phyloP scores from a whole-genome alignment of 2,113 vertebrate species.

The Nothoprocta perdicaria region DNA sequence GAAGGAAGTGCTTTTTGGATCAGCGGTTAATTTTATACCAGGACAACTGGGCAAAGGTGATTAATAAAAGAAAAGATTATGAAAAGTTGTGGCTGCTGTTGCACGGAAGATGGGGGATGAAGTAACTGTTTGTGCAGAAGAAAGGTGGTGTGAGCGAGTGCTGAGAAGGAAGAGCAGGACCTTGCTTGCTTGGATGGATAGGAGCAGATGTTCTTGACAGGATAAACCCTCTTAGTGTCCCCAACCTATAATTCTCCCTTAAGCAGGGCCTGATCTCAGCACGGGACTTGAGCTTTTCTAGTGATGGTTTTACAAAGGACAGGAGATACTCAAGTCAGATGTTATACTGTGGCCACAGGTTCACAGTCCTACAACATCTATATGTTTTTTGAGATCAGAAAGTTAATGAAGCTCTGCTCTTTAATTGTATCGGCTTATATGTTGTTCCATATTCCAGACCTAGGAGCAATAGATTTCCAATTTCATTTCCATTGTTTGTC shows the following conservation, averaged over 20 bases:
- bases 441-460: neutral
- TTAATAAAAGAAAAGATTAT: neutral
- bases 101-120: neutral
- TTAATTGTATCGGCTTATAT: neutral
- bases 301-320: neutral
- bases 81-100: neutral
- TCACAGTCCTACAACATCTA: neutral
- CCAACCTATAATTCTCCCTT: no score
- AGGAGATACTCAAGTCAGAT: neutral
- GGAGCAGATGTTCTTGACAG: neutral
- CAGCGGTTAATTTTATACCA: neutral
- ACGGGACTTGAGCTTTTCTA: neutral
- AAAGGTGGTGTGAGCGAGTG: rapidly evolving
- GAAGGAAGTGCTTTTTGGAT: neutral
- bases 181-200: neutral
- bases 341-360: neutral
- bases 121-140: neutral
- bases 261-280: rapidly evolving
- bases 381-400: neutral
- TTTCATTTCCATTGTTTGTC: no score
- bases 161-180: neutral
- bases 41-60: neutral
- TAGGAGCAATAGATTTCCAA: neutral
- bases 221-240: neutral
- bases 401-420: neutral